Evolutionary conservation across 2,888 invertebrate species (phyloP), one percentile per base, ranked within the genome.

Genomic region (Trisateles emortualis): DNA sequence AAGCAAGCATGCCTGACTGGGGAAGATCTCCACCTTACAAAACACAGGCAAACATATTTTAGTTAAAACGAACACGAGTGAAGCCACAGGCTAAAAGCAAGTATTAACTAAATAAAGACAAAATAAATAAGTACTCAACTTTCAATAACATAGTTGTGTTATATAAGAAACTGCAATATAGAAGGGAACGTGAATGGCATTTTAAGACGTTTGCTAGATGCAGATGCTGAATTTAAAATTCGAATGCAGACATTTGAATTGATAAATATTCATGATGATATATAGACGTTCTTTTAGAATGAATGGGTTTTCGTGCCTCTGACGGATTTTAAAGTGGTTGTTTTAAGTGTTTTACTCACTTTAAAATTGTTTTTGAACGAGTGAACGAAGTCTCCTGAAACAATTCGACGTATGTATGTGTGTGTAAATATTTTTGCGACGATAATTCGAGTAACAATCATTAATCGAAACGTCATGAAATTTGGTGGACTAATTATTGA

Each of bases 211-310:
- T 46, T 39, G 30, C 35, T n/a, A 16, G 50, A 63, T 59, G 55
- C 57, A 64, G 57, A 64, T 48, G 48, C 29, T 13, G 39, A 65
- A 68, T 71, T 71, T 68, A 56, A 70, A 70, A 59, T 70, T 63
- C 58, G 60, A 71, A 68, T 58, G 52, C 63, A 59, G 52, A 53
- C 44, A 68, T 70, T 63, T 68, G 65, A 70, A 71, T 70, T 60
- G 8, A 55, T 70, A 68, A 68, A 70, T 70, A 68, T 70, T 65
- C 58, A 68, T 57, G 53, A 52, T 26, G 50, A 33, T 46, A 52
- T 48, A 45, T n/a, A 46, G 10, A 47, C 35, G 47, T 41, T 39
- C 29, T 45, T 52, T 62, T 57, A 46, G 46, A 42, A 51, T 36
- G 50, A 58, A 63, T 50, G 17, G 52, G 11, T 55, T 59, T 29